Percentiles rank a stretch among this genome's conserved stretches.
Conservation (phyloP, 2,797 vertebrate species). For the Catharus ustulatus region DNA sequence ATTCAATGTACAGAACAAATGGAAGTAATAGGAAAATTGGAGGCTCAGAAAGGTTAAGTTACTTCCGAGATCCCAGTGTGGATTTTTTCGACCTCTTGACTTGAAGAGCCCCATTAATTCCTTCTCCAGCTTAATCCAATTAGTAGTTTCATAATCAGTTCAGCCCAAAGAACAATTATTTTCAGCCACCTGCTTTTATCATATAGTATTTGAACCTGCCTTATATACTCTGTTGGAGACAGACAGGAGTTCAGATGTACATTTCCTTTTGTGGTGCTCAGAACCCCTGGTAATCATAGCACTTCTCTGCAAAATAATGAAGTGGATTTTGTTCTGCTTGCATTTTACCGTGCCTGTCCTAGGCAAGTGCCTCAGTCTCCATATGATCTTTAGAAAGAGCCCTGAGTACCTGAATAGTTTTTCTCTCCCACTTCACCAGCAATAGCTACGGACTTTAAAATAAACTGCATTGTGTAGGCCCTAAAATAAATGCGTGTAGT, state of each 20-base stretch:
- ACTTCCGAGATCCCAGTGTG: neutral
- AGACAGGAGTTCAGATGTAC: neutral
- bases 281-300: neutral
- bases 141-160: neutral
- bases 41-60: neutral
- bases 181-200: neutral
- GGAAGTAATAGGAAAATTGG: slow-evolving; percentile 8
- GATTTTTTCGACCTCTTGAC: neutral
- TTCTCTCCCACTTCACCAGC: neutral
- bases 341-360: neutral
- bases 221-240: neutral
- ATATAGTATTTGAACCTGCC: neutral
- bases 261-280: neutral
- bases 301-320: neutral
- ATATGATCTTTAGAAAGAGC: neutral
- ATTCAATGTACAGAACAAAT: neutral
- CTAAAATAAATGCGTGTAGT: neutral
- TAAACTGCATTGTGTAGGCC: neutral
- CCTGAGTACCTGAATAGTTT: neutral
- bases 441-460: neutral
- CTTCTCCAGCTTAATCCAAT: neutral
- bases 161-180: neutral
- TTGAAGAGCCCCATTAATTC: neutral
- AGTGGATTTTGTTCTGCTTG: neutral
- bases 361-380: neutral